These are phyloP conservation scores for Caerostris darwini DNA, from an alignment of 1,140 invertebrate species.

Conservation along the genomic window DNA sequence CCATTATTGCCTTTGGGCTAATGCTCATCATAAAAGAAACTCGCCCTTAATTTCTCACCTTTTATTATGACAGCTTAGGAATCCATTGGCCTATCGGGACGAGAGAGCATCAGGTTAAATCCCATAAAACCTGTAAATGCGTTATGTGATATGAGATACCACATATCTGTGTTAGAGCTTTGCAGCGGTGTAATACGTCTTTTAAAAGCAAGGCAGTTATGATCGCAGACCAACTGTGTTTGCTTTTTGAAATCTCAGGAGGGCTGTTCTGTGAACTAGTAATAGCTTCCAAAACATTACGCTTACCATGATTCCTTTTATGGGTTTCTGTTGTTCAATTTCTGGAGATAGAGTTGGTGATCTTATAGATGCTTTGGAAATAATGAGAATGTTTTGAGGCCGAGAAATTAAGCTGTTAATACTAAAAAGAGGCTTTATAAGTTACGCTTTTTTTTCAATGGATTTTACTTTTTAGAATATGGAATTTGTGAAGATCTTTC, in stretches of 20 bases:
- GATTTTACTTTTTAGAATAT: no score
- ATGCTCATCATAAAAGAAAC: constrained; percentile 3
- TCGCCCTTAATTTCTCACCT: background rate
- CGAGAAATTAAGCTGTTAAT: no score
- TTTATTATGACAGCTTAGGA: background rate
- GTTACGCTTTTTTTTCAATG: no score
- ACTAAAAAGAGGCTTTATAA: no score
- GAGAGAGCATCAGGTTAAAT: background rate
- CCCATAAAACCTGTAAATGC: constrained; percentile 50
- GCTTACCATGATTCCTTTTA: constrained; percentile 20
- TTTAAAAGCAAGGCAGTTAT: background rate
- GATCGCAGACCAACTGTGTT: background rate
- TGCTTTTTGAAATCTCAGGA: background rate
- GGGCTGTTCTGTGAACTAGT: background rate
- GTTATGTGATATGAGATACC: background rate
- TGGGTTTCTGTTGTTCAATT: background rate
- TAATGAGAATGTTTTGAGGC: no score
- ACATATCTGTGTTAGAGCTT: background rate
- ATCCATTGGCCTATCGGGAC: constrained; percentile 25
- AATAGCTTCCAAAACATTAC: constrained; percentile 43
- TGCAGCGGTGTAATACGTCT: background rate
- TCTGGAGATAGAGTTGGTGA: background rate
- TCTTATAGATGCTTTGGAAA: no score
- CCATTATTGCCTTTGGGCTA: background rate
- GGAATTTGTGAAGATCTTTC: no score